Percentiles rank a stretch among this genome's conserved stretches.
Evolutionary conservation across 1,140 invertebrate species (phyloP).

Genomic region (Saccostrea glomerata): DNA sequence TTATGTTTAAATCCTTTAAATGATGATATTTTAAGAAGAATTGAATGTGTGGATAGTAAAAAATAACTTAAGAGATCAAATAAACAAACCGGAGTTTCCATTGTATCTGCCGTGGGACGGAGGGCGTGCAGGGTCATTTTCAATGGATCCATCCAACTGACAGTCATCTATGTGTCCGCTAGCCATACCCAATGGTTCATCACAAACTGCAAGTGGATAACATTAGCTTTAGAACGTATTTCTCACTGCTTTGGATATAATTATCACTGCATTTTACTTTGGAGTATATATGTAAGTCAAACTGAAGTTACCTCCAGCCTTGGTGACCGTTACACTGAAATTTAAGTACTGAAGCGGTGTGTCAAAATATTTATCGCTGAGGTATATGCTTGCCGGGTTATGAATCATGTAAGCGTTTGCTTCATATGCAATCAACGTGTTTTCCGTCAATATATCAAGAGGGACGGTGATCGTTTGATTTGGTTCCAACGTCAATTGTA

Average conservation of each 20-base stretch:
- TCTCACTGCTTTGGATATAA: background rate
- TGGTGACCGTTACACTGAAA: constrained; percentile 52
- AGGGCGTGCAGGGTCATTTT: constrained; percentile 51
- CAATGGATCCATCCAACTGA: constrained; percentile 57
- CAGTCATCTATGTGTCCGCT: constrained; percentile 60
- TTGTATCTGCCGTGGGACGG: constrained; percentile 52
- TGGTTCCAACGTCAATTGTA: constrained; percentile 49
- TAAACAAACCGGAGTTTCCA: constrained; percentile 46
- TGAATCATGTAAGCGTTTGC: constrained; percentile 43
- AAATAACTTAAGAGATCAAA: background rate
- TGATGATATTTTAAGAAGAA: constrained; percentile 2
- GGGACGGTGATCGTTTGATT: constrained; percentile 48
- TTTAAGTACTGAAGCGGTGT: constrained; percentile 45
- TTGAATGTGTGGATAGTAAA: background rate
- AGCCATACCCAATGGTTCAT: constrained; percentile 57
- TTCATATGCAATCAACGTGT: constrained; percentile 51
- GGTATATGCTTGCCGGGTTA: constrained; percentile 4
- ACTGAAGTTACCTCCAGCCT: constrained; percentile 37
- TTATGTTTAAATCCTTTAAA: constrained; percentile 16
- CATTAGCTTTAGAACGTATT: background rate
- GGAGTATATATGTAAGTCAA: background rate
- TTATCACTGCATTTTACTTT: background rate
- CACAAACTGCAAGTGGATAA: constrained; percentile 48
- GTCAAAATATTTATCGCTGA: constrained; percentile 22
- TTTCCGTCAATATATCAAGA: constrained; percentile 35